phyloP scores from a whole-genome alignment of 2,888 invertebrate genomes.

The Tenthredo livida region DNA sequence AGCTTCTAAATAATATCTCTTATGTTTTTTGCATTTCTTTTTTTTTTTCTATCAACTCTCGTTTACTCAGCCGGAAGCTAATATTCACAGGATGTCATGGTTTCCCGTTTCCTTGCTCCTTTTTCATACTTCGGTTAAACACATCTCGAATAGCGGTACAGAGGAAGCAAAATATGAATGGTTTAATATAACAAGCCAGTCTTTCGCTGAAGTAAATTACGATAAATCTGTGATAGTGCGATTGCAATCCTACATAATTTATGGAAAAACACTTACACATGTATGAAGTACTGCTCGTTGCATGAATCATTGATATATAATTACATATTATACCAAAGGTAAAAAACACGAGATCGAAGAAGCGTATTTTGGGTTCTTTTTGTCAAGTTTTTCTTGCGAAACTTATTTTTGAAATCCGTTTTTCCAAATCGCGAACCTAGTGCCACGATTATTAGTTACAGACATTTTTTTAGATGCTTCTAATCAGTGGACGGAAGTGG shows the following conservation, averaged over 20 bases:
- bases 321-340: too few relatives aligned
- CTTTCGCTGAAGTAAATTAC: not conserved
- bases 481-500: not conserved
- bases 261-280: not conserved
- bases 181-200: not conserved
- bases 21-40: not conserved
- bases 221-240: not conserved
- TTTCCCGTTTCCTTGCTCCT: constrained; percentile 6
- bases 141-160: not conserved
- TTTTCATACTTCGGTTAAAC: not conserved
- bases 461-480: not conserved
- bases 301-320: too few relatives aligned
- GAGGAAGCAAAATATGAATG: not conserved
- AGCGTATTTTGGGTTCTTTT: too few relatives aligned
- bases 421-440: not conserved
- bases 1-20: not conserved
- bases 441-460: not conserved
- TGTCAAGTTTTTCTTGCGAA: too few relatives aligned
- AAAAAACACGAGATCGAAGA: too few relatives aligned
- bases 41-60: not conserved
- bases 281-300: not conserved
- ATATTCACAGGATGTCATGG: constrained; percentile 12
- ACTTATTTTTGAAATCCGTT: too few relatives aligned
- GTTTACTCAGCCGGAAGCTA: not conserved
- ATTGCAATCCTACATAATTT: not conserved